These are phyloP conservation scores for Triplophysa siluroides DNA, from an alignment of 2,113 vertebrate species.

Conservation along the genomic window DNA sequence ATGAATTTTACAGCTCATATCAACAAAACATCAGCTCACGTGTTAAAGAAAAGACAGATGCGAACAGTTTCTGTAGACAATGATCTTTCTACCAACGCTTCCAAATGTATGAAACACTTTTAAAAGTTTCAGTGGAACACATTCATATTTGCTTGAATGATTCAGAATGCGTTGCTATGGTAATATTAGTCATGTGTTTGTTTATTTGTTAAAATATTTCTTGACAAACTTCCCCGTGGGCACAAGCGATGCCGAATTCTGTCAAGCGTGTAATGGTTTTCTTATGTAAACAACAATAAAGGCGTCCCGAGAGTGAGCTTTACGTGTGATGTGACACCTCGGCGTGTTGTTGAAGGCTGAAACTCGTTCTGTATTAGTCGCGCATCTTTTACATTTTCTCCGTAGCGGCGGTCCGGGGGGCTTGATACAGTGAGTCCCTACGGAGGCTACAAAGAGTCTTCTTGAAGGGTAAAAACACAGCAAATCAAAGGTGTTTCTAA, in stretches of 20 bases:
- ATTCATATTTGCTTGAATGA: not conserved
- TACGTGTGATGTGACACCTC: conserved; percentile 72
- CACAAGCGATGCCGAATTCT: conserved; percentile 61
- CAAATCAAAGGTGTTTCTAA: conserved; percentile 42
- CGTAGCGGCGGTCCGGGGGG: not conserved
- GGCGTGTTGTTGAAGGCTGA: conserved; percentile 13
- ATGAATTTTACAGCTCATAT: too few species aligned
- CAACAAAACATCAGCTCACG: too few species aligned
- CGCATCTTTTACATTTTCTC: conserved; percentile 12
- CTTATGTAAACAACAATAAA: conserved; percentile 75
- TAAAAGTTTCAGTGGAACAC: not conserved
- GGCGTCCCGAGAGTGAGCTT: conserved; percentile 62
- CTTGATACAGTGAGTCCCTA: conserved; percentile 29
- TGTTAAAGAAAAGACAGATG: too few species aligned
- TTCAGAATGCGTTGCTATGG: conserved; percentile 61
- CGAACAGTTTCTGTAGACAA: too few species aligned
- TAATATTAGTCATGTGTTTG: conserved; percentile 58
- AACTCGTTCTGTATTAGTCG: conserved; percentile 13
- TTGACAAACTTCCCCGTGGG: conserved; percentile 56
- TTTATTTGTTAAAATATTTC: conserved; percentile 70
- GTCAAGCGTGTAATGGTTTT: conserved; percentile 66
- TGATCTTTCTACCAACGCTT: too few species aligned
- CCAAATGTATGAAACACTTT: too few species aligned
- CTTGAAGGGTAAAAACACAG: conserved; percentile 57
- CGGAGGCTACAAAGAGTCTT: conserved; percentile 21